Conservation (phyloP, 2,888 invertebrate genomes). For the Tachystola acroxantha region DNA sequence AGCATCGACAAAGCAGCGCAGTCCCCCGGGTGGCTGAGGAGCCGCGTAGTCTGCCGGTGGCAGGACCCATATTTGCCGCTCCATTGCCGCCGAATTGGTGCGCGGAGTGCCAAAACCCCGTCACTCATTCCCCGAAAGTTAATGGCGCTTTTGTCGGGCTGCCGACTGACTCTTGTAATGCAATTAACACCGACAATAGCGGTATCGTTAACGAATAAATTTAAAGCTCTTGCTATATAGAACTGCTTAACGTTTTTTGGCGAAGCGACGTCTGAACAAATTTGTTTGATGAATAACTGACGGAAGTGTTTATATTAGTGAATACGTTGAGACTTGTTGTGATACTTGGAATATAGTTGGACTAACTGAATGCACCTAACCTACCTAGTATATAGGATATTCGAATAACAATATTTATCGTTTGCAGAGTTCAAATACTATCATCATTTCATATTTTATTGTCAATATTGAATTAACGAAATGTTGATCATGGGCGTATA, state of each 20-base stretch:
- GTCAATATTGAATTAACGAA: too few species aligned
- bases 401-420: too few species aligned
- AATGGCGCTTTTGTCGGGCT: conserved; percentile 67
- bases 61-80: conserved; percentile 69
- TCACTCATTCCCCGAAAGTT: conserved; percentile 61
- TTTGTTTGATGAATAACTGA: too few species aligned
- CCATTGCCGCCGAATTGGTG: conserved; percentile 49
- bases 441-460: too few species aligned
- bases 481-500: too few species aligned
- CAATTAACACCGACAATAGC: conserved; percentile 73
- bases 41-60: conserved; percentile 59
- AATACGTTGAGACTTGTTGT: too few species aligned
- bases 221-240: conserved; percentile 37
- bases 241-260: conserved; percentile 16
- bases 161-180: conserved; percentile 71
- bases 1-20: conserved; percentile 42
- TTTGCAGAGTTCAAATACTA: too few species aligned
- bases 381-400: too few species aligned
- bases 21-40: conserved; percentile 19
- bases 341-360: too few species aligned
- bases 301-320: too few species aligned
- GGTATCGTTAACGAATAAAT: conserved; percentile 70
- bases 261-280: neutral
- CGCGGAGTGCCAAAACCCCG: conserved; percentile 49
- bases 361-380: too few species aligned